These are phyloP conservation scores for Actias luna DNA, from an alignment of 2,888 invertebrate species.

Conservation along the genomic window DNA sequence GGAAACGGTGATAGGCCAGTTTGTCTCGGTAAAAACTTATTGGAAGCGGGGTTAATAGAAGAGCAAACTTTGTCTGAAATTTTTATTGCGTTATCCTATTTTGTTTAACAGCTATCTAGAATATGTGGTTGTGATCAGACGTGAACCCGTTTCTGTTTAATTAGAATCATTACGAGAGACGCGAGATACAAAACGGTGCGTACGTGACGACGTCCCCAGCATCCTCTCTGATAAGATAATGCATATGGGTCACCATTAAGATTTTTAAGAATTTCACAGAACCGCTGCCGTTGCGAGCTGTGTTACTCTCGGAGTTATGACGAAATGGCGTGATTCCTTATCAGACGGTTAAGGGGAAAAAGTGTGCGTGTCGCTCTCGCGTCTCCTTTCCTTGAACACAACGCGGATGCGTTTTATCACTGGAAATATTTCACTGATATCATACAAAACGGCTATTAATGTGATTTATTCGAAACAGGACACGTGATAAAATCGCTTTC, in stretches of 20 bases:
- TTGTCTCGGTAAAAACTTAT: too few relatives aligned
- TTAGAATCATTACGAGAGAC: background rate
- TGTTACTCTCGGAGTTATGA: background rate
- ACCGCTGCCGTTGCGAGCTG: background rate
- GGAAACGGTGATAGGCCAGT: too few relatives aligned
- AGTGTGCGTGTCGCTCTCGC: background rate
- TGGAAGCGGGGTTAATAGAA: too few relatives aligned
- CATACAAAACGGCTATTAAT: background rate
- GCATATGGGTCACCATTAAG: conserved; percentile 3
- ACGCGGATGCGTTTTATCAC: background rate
- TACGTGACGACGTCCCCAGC: background rate
- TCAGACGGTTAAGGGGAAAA: background rate
- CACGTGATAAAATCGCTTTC: background rate
- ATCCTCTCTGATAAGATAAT: background rate
- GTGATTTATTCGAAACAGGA: background rate
- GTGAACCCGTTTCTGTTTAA: background rate
- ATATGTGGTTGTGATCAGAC: background rate
- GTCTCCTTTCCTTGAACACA: conserved; percentile 3
- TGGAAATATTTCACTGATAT: background rate
- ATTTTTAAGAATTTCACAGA: conserved; percentile 6
- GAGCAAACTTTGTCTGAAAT: too few relatives aligned
- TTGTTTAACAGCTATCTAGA: too few relatives aligned
- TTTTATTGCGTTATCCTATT: too few relatives aligned
- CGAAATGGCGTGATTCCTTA: conserved; percentile 2
- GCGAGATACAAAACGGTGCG: background rate